Evolutionary conservation across 2,797 vertebrate species (phyloP), one percentile per base, ranked within the genome.

Genomic region (Yasuhikotakia modesta): DNA sequence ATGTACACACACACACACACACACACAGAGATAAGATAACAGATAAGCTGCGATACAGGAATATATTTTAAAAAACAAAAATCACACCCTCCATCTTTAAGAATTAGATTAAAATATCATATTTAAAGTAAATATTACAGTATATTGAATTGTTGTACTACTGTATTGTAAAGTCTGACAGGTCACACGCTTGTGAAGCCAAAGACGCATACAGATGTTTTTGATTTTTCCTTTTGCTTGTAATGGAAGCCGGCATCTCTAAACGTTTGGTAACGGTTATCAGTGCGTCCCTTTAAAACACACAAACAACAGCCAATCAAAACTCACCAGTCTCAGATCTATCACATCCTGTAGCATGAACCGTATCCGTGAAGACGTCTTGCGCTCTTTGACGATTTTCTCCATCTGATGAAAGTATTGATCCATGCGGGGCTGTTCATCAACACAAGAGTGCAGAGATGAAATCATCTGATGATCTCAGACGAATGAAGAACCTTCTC

Each of bases 321-420:
- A 76, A 27, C 95, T 87, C 89, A 99, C 97, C 96, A 95, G 92
- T 90, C 98, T 93, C 39, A 97, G 93, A 91, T 99, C 98, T 82
- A 99, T 95, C 13, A 99, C 88, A 55, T 99, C 98, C 88, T 99
- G 98, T 65, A 99, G 89, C 96, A 99, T 97, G 85, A 99, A 99
- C 24, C 98, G 96, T 86, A 99, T 99, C 82, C 97, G 92, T 3
- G 97, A 99, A 0, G 97, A 99, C 0, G 96, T 98, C 94, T 99
- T 99, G 81, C 96, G 94, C 90, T 99, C 97, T 87, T 99, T 99
- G 78, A 99, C 96, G 2, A 99, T 99, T 93, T 99, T 99, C 86
- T 96, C 97, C 97, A 99, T 99, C 87, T 99, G 97, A 91, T 96
- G 94, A 87, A 99, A 99, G 88, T 99, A 99, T 89, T 99, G 98